Evolutionary conservation across 2,797 vertebrate genomes (phyloP), one percentile per base, ranked within the genome.

Genomic region (Xyrichtys novacula): DNA sequence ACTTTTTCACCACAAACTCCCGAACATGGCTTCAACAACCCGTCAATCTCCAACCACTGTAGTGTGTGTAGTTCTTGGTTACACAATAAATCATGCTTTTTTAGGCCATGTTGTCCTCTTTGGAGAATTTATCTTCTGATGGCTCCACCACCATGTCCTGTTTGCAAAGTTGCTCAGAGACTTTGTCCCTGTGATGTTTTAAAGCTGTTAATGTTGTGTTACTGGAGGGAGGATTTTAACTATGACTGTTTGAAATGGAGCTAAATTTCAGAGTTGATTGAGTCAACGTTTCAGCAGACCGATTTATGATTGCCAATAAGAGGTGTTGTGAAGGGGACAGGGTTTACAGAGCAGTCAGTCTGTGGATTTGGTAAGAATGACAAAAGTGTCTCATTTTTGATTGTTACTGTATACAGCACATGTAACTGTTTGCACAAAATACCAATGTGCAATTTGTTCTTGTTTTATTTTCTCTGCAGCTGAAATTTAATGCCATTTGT

Each of bases 391-490:
- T 53, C 1, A 2, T 15, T 49, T 61, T 59, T 9, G 7, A 66
- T 43, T 36, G 38, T n/a, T n/a, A n/a, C n/a, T n/a, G 54, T 56
- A 72, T 64, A 62, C 54, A 54, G 66, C 63, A 62, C 1, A 49
- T 70, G 55, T 67, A 83, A 59, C 40, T 67, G 49, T 69, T 63
- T 6, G 52, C 53, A 72, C 58, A 63, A 22, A 60, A 77, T 74
- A 65, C 80, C 61, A 29, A 83, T 85, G 85, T 88, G 76, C 74
- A 88, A 83, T 90, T 86, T 61, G 84, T 75, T 76, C 32, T 49
- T 54, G 19, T 57, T 70, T 55, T 54, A 48, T 47, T 65, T 58
- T 74, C 38, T 77, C 46, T 77, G 63, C 42, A 74, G 61, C 53
- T 56, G 25, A 71, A 65, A 40, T 65, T 54, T 49, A 20, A 57